Evolutionary conservation across 2,888 invertebrate genomes (phyloP), one percentile per base, ranked within the genome.

Genomic region (Galeopsomyia nigrocyanea): DNA sequence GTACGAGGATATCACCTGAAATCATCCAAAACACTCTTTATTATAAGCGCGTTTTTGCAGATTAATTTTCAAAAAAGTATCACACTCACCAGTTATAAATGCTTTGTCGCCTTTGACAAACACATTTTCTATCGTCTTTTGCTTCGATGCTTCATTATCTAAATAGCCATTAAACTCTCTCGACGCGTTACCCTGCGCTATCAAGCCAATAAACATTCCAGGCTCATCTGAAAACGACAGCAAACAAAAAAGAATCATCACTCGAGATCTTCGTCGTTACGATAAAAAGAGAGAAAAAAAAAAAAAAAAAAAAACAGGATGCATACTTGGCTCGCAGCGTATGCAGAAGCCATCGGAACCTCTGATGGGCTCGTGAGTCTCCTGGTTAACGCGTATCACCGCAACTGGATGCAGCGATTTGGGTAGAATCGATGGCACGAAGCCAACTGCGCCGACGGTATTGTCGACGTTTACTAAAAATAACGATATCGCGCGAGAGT

Each of bases 291-390:
- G n/a, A n/a, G n/a, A n/a, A n/a, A n/a, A n/a, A n/a, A n/a, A 26
- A 55, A 19, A 21, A 19, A 16, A 26, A 26, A 16, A 39, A 14
- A 47, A n/a, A 47, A 47, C n/a, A 17, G 9, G 49, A 26, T 58
- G 63, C 70, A 9, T 73, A 85, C 85, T 81, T 74, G 78, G 80
- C 68, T 83, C 80, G 10, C 83, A 80, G 73, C 85, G 75, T 77
- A 92, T 89, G 82, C 99, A 99, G 6, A 99, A 89, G 9, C 98
- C 98, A 77, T 91, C 88, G 0, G 92, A 88, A 78, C 95, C 92
- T 74, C 99, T 89, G 2, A 98, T 87, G 0, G 97, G 96, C 80
- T 97, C 96, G 0, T 96, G 95, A 0, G 94, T 96, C 21, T 91
- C 90, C 62, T 92, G 92, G 87, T 99, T 92, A 1, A 98, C 95